Conservation (phyloP, 2,888 invertebrate species). For the Drosophila koepferae region DNA sequence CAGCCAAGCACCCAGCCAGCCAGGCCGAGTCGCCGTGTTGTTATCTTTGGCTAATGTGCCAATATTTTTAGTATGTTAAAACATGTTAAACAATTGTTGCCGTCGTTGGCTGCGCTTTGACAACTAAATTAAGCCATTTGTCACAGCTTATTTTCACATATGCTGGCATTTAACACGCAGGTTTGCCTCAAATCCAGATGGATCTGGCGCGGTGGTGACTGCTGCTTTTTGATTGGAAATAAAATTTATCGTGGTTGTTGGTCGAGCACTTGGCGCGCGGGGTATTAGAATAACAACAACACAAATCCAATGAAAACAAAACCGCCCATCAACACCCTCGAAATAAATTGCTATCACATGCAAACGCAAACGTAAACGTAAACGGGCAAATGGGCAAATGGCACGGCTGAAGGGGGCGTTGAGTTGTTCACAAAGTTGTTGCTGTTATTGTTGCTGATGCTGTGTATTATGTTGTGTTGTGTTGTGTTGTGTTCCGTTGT, state of each 20-base stretch:
- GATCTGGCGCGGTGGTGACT: slow-evolving; percentile 50
- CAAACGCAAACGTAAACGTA: slow-evolving; percentile 20
- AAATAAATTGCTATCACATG: slow-evolving; percentile 70
- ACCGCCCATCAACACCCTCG: slow-evolving; percentile 83
- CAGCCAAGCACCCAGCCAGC: slow-evolving; percentile 1
- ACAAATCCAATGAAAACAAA: slow-evolving; percentile 83
- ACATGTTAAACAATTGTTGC: slow-evolving; percentile 65
- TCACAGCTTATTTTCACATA: slow-evolving; percentile 86
- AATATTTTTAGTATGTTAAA: slow-evolving; percentile 74
- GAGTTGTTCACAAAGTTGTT: slow-evolving; percentile 43
- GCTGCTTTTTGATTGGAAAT: slow-evolving; percentile 73
- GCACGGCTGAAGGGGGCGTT: slow-evolving; percentile 8
- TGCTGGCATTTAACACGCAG: slow-evolving; percentile 84
- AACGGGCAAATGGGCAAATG: slow-evolving; percentile 1
- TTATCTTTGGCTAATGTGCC: slow-evolving; percentile 73
- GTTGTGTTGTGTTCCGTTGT: slow-evolving; percentile 30
- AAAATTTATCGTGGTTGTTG: slow-evolving; percentile 56
- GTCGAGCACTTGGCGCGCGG: slow-evolving; percentile 56
- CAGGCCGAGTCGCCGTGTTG: slow-evolving; percentile 33
- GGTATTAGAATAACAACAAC: slow-evolving; percentile 80
- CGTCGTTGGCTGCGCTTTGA: slow-evolving; percentile 52
- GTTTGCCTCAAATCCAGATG: slow-evolving; percentile 41
- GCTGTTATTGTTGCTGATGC: slow-evolving; percentile 53
- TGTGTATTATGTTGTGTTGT: slow-evolving; percentile 29
- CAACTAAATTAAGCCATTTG: slow-evolving; percentile 85